Percentiles rank a stretch among this genome's conserved stretches.
phyloP scores from a whole-genome alignment of 2,888 invertebrate genomes.

The Gymnoscelis rufifasciata region DNA sequence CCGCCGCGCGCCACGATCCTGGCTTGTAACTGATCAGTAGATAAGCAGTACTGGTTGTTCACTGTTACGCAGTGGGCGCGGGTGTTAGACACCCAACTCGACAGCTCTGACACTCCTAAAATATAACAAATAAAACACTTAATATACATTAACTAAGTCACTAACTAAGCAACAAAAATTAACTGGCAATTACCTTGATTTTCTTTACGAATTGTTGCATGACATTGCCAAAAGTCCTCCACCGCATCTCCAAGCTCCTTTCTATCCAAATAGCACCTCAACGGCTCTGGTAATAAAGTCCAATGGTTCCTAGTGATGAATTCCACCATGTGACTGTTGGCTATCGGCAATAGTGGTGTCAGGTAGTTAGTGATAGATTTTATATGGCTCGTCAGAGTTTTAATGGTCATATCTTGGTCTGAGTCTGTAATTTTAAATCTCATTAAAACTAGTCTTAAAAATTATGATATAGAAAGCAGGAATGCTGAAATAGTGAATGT shows the following conservation, averaged over 20 bases:
- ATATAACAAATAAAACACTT: neutral
- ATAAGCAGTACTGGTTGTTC: slow-evolving; percentile 66
- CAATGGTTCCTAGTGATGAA: slow-evolving; percentile 82
- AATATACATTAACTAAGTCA: no score
- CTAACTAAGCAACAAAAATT: no score
- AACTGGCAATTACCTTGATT: slow-evolving; percentile 12
- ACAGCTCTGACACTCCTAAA: slow-evolving; percentile 42
- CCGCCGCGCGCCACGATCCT: slow-evolving; percentile 56
- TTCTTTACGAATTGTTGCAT: slow-evolving; percentile 13
- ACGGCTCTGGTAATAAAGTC: slow-evolving; percentile 75
- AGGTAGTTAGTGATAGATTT: slow-evolving; percentile 78
- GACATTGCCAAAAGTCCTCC: slow-evolving; percentile 68
- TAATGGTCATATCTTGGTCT: slow-evolving; percentile 13
- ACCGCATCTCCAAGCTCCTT: slow-evolving; percentile 62
- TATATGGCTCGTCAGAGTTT: slow-evolving; percentile 52
- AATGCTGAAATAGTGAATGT: no score
- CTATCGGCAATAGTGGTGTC: slow-evolving; percentile 78
- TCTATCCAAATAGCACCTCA: slow-evolving; percentile 72
- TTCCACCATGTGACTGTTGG: slow-evolving; percentile 87
- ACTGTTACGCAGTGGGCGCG: slow-evolving; percentile 43
- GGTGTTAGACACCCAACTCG: slow-evolving; percentile 48
- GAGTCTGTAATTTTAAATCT: neutral
- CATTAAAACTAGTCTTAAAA: no score
- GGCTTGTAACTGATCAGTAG: slow-evolving; percentile 53
- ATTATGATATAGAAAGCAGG: no score